These are phyloP conservation scores for Conistra vaccinii DNA, from an alignment of 2,888 invertebrate species.

Conservation along the genomic window DNA sequence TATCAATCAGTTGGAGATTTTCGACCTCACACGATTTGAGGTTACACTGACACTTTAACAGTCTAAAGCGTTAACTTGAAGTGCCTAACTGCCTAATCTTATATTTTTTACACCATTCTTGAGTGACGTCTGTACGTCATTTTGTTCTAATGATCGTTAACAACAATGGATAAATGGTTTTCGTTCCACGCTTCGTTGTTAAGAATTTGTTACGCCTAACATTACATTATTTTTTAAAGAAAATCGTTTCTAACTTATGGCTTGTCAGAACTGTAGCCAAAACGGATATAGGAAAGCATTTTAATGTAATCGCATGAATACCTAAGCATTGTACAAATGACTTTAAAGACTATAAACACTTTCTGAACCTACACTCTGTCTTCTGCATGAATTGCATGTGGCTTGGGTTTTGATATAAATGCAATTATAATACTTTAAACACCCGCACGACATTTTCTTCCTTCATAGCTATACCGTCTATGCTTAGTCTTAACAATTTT, in stretches of 20 bases:
- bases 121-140: slow-evolving; percentile 52
- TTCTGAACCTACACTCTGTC: neutral
- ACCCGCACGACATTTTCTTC: slow-evolving; percentile 8
- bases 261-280: slow-evolving; percentile 40
- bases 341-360: neutral
- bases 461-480: neutral
- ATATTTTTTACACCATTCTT: slow-evolving; percentile 48
- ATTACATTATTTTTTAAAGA: slow-evolving; percentile 33
- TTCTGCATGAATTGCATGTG: neutral
- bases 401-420: neutral
- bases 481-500: slow-evolving; percentile 17
- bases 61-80: slow-evolving; percentile 44
- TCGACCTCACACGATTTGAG: slow-evolving; percentile 67
- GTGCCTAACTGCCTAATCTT: slow-evolving; percentile 49
- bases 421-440: neutral
- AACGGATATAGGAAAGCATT: slow-evolving; percentile 5
- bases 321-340: neutral
- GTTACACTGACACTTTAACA: slow-evolving; percentile 49
- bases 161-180: slow-evolving; percentile 57
- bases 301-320: neutral
- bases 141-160: slow-evolving; percentile 60
- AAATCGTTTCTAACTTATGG: slow-evolving; percentile 32
- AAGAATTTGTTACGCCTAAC: slow-evolving; percentile 53
- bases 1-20: slow-evolving; percentile 65
- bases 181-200: slow-evolving; percentile 47